A percentile compares a stretch with the other conserved stretches of the same genome.
These are phyloP conservation scores for Dilophus febrilis DNA, from an alignment of 2,888 invertebrate genomes.

Conservation along the genomic window DNA sequence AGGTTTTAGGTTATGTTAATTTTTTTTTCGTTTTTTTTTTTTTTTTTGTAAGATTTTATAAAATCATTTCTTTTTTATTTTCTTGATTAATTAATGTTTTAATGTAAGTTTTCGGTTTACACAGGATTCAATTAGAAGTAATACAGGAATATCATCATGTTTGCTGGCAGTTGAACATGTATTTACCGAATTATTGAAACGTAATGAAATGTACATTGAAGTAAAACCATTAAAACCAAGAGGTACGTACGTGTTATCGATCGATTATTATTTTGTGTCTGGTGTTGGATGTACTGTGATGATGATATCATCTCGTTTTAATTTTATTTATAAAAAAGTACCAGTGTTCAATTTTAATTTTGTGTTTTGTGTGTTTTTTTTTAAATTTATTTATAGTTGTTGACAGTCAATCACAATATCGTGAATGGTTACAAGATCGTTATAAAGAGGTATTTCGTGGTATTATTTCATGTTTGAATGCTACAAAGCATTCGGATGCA, in stretches of 20 bases:
- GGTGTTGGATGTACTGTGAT: no score
- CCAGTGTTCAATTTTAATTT: no score
- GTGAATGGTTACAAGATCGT: slow-evolving; percentile 48
- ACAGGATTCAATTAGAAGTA: slow-evolving; percentile 19
- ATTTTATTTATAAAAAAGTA: no score
- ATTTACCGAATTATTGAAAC: slow-evolving; percentile 48
- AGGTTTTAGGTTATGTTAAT: no score
- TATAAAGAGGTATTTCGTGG: slow-evolving; percentile 43
- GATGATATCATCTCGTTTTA: no score
- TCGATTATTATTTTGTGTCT: no score
- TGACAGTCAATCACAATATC: slow-evolving; percentile 38
- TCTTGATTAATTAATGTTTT: no score
- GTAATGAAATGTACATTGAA: slow-evolving; percentile 45
- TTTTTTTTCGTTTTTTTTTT: no score
- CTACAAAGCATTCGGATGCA: slow-evolving; percentile 34
- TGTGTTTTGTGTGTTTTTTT: slow-evolving; percentile 7
- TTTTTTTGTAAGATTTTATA: no score
- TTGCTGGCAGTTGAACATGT: slow-evolving; percentile 54
- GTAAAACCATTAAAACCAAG: slow-evolving; percentile 39
- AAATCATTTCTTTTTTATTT: no score
- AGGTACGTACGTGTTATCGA: slow-evolving; percentile 22
- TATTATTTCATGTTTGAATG: slow-evolving; percentile 30
- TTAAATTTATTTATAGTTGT: no score
- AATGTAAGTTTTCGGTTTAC: no score
- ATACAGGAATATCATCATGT: slow-evolving; percentile 34